Conservation (phyloP, 2,888 invertebrate genomes). For the Zygaena filipendulae region DNA sequence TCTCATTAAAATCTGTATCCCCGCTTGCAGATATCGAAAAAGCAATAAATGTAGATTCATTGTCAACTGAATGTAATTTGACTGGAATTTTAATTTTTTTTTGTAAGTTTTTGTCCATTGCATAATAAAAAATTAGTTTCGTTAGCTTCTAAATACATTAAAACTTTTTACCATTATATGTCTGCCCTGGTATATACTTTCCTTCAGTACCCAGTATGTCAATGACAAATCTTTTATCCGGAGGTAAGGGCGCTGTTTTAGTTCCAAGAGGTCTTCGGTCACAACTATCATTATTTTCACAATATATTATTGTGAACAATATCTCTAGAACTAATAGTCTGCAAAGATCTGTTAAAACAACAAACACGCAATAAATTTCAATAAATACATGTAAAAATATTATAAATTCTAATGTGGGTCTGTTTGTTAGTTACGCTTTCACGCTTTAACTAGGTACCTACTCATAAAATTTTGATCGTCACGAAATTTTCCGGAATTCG, state of each 20-base stretch:
- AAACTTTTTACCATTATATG: conserved; percentile 35
- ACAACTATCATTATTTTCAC: conserved; percentile 28
- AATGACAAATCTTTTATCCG: conserved; percentile 45
- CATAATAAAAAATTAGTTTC: too few relatives aligned
- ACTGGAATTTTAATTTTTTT: conserved; percentile 33
- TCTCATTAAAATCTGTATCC: conserved; percentile 30
- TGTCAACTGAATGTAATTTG: conserved; percentile 33
- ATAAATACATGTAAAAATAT: too few relatives aligned
- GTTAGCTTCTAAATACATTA: too few relatives aligned
- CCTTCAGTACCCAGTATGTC: conserved; percentile 32
- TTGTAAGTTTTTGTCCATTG: too few relatives aligned
- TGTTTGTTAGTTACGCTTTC: too few relatives aligned
- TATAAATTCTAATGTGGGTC: too few relatives aligned
- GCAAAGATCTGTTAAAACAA: too few relatives aligned
- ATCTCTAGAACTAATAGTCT: too few relatives aligned
- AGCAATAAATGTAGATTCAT: conserved; percentile 39
- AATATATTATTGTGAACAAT: conserved; percentile 16
- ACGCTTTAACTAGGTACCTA: too few relatives aligned
- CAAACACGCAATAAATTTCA: neutral
- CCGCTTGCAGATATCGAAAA: conserved; percentile 46
- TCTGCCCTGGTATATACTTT: conserved; percentile 29
- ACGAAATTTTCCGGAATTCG: too few relatives aligned
- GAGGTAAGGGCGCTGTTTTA: conserved; percentile 36
- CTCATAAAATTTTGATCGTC: too few relatives aligned
- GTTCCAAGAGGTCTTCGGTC: conserved; percentile 40